Evolutionary conservation across 2,888 invertebrate genomes (phyloP), one percentile per base, ranked within the genome.

Genomic region (Ichneumoninae sp.): DNA sequence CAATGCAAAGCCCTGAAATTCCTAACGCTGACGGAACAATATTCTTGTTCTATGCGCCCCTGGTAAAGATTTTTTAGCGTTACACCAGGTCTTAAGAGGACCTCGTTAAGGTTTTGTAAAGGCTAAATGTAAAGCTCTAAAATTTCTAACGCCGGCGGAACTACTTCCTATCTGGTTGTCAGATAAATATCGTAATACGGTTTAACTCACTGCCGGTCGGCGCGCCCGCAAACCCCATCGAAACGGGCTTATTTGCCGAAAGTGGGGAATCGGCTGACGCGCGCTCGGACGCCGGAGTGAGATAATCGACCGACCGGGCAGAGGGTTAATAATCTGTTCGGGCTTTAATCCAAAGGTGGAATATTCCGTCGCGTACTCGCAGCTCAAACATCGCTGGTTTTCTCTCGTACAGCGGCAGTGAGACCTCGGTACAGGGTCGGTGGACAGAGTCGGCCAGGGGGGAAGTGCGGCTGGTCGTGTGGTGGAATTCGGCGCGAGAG

Each of bases 401-500:
- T 60, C 3, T 22, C 16, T 30, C 16, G 60, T 30, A 30, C 60
- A 30, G 30, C 26, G 26, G 60, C 13, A 60, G 22, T 60, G 16
- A 62, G 62, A 62, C 30, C 62, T 57, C 57, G 26, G 30, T 1
- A 13, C 16, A 30, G 62, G n/a, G 30, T n/a, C 33, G 30, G 33
- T n/a, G 30, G 62, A 62, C 26, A 16, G 33, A 33, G 62, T 30
- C 44, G 44, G 0, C 10, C 4, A 26, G 4, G 30, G 26, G 16
- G 5, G n/a, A 54, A 78, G 40, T 40, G 30, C 22, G 70, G 77
- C 47, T 19, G 68, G 54, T 57, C 50, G 66, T 70, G 72, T 62
- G 57, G 52, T 75, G 79, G 82, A 84, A 82, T 82, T 84, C 75
- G 71, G 54, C 65, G 22, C 50, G 8, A 60, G 36, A 69, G 54